Percentiles rank a stretch among this genome's conserved stretches.
phyloP scores from a whole-genome alignment of 2,797 vertebrate genomes.

The Bradypodion pumilum region DNA sequence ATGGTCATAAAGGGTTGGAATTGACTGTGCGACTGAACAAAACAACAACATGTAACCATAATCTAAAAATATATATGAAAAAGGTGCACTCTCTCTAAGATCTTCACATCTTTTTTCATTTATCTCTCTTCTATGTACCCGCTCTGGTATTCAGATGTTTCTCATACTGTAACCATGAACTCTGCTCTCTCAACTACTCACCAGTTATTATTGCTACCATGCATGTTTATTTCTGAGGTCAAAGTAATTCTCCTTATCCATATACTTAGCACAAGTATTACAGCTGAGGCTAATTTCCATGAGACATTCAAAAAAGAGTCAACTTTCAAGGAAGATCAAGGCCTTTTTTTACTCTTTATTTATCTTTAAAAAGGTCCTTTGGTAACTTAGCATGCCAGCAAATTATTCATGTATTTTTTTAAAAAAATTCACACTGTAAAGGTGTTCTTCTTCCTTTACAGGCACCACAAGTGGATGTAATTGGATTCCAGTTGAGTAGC shows the following conservation, averaged over 20 bases:
- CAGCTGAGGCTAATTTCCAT: slow-evolving; percentile 44
- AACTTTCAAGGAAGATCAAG: slow-evolving; percentile 23
- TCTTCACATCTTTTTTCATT: slow-evolving; percentile 64
- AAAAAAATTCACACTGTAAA: not conserved
- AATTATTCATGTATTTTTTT: not conserved
- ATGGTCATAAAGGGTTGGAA: too few relatives aligned
- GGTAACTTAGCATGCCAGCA: not conserved
- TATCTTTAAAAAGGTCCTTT: not conserved
- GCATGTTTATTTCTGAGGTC: slow-evolving; percentile 53
- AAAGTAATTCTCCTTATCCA: slow-evolving; percentile 44
- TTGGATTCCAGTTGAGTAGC: not conserved
- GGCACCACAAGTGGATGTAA: not conserved
- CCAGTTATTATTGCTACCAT: slow-evolving; percentile 54
- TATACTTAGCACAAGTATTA: slow-evolving; percentile 34
- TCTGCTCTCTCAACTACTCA: slow-evolving; percentile 63
- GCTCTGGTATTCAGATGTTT: slow-evolving; percentile 60
- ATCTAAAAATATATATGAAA: slow-evolving; percentile 23
- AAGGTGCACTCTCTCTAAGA: slow-evolving; percentile 59
- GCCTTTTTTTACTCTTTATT: slow-evolving; percentile 6
- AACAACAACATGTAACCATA: not conserved
- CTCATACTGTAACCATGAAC: slow-evolving; percentile 40
- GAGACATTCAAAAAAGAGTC: not conserved
- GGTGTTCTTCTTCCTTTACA: not conserved
- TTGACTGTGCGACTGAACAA: too few relatives aligned
- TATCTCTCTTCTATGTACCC: slow-evolving; percentile 54